Evolutionary conservation across 2,797 vertebrate genomes (phyloP).

Genomic region (Hydrolagus colliei): DNA sequence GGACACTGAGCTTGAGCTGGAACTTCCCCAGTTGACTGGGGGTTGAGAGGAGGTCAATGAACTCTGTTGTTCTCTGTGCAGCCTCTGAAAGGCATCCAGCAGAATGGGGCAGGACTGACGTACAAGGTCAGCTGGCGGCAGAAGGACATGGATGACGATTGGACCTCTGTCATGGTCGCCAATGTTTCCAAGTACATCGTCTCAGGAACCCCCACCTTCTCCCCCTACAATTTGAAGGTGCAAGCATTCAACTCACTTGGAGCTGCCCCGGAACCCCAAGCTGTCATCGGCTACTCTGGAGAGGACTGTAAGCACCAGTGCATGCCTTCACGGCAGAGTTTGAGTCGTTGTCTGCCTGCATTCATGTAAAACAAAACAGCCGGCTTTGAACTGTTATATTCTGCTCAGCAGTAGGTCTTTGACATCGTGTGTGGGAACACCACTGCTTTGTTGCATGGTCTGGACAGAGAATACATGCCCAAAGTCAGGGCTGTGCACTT

Average conservation of each 20-base stretch:
- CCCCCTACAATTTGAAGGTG: slow-evolving; percentile 86
- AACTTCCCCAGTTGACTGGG: background rate
- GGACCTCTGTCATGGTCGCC: slow-evolving; percentile 72
- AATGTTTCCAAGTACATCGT: slow-evolving; percentile 87
- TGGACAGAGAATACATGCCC: too few species aligned
- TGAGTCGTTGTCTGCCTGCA: background rate
- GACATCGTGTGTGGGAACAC: too few species aligned
- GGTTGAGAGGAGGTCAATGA: background rate
- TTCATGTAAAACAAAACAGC: background rate
- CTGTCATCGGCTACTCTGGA: slow-evolving; percentile 76
- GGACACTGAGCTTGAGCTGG: too few species aligned
- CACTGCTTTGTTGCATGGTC: too few species aligned
- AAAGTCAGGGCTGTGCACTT: too few species aligned
- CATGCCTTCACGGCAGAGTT: background rate
- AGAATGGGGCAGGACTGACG: slow-evolving; percentile 83
- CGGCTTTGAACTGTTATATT: background rate
- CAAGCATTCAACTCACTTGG: slow-evolving; percentile 81
- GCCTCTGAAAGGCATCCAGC: slow-evolving; percentile 77
- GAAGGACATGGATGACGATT: slow-evolving; percentile 72
- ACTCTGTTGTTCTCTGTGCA: slow-evolving; percentile 41
- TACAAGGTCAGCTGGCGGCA: slow-evolving; percentile 91
- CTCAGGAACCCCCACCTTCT: slow-evolving; percentile 84
- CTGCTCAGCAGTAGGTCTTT: background rate
- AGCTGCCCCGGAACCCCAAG: slow-evolving; percentile 67
- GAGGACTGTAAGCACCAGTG: slow-evolving; percentile 82